Conservation (phyloP, 35 echinoderm and acorn worm genomes). For the Heliocidaris erythrogramma region DNA sequence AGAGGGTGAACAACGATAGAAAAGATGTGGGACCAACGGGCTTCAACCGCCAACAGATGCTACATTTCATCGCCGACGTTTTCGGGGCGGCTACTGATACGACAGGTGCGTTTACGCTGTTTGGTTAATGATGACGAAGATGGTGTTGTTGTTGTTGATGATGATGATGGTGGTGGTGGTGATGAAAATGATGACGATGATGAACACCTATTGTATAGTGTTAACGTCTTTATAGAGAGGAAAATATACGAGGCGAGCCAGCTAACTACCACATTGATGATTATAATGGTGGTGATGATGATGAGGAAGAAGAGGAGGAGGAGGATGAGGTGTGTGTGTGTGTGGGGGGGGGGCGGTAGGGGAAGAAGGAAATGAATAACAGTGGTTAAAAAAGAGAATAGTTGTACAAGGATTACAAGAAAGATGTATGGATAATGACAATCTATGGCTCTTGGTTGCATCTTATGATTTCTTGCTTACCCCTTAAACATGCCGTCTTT, state of each 20-base stretch:
- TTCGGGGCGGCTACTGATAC: constrained; percentile 82
- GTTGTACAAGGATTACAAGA: not conserved
- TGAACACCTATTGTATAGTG: not conserved
- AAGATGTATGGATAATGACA: not conserved
- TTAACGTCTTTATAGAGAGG: not conserved
- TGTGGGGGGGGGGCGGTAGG: too few relatives aligned
- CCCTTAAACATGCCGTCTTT: too few relatives aligned
- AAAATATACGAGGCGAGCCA: not conserved
- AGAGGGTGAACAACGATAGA: not conserved
- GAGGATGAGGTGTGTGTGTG: too few relatives aligned
- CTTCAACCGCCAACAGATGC: constrained; percentile 53
- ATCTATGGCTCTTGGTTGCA: not conserved
- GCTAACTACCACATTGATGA: too few relatives aligned
- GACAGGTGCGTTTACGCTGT: not conserved
- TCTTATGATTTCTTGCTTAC: not conserved
- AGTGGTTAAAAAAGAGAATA: not conserved
- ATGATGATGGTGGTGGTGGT: not conserved
- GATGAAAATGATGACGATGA: not conserved
- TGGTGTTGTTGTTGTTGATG: not conserved
- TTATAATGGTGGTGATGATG: too few relatives aligned
- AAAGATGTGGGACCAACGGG: not conserved
- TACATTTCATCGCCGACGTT: constrained; percentile 63
- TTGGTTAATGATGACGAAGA: not conserved
- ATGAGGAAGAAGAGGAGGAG: too few relatives aligned
- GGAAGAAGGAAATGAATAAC: not conserved